These are phyloP conservation scores for Limnephilus marmoratus DNA, from an alignment of 2,888 invertebrate species.

Conservation along the genomic window DNA sequence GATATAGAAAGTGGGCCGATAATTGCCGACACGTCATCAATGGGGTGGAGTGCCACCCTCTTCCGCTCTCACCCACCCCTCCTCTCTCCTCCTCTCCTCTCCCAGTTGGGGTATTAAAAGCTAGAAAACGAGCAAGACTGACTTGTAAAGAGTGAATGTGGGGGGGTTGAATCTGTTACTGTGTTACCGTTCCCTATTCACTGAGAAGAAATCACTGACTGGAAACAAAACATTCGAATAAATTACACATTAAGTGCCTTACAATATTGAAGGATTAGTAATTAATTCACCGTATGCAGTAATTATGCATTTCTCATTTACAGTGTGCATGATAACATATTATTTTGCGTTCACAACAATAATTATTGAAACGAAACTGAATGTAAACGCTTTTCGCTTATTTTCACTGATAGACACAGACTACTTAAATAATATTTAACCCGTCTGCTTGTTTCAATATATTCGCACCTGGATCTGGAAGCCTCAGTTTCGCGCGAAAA, in stretches of 20 bases:
- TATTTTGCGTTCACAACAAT: too few species aligned
- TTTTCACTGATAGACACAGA: too few species aligned
- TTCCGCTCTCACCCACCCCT: neutral
- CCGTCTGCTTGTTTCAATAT: too few species aligned
- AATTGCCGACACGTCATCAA: conserved; percentile 47
- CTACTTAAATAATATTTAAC: too few species aligned
- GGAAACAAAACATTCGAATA: neutral
- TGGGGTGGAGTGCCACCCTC: neutral
- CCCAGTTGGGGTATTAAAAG: conserved; percentile 23
- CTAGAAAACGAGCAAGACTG: conserved; percentile 21
- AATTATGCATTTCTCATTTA: too few species aligned
- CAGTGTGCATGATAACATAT: too few species aligned
- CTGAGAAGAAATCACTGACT: neutral
- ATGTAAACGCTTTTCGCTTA: too few species aligned
- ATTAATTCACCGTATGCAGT: neutral
- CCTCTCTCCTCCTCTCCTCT: neutral
- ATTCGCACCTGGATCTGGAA: too few species aligned
- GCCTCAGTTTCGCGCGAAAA: too few species aligned
- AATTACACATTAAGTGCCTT: neutral
- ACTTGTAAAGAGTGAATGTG: conserved; percentile 18
- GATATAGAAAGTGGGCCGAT: conserved; percentile 41
- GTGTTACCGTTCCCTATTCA: neutral
- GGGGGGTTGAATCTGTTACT: neutral
- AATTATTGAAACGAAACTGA: too few species aligned
- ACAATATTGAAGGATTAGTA: neutral